Evolutionary conservation across 2,888 invertebrate species (phyloP), one percentile per base, ranked within the genome.

Genomic region (Tenthredo livida): DNA sequence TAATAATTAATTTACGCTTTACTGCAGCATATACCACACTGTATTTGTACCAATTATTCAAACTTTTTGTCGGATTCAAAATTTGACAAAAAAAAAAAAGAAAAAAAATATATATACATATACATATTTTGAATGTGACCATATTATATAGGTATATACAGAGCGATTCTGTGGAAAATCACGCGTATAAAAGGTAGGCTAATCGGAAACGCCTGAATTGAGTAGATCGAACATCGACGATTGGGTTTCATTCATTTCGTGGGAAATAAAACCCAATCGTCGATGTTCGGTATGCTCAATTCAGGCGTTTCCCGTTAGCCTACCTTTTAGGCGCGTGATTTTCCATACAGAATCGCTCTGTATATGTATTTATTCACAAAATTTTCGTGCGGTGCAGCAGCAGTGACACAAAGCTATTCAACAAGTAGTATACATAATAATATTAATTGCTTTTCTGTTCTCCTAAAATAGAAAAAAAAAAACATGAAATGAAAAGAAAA

Each of bases 381-480:
- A 78, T 84, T 84, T 47, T 78, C 47, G 75, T 73, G 84, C 65
- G 84, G 61, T 82, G 65, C 84, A 29, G 61, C 67, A 58, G 65
- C 43, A 54, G 29, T 43, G 40, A 73, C 43, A 75, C 67, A 84
- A 84, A 61, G 37, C 58, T 37, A 29, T 80, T 61, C 61, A 77
- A 77, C 77, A 33, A 77, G 50, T 77, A 77, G 29, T 77, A 50
- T 77, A 50, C 6, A 29, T 50, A 29, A 70, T 67, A 15, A 33
- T 67, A 67, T 9, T 33, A 29, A 77, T 17, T 4, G 15, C 75
- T 77, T 33, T 40, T 77, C 54, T 29, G 17, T 43, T 47, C 29
- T 15, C 54, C 17, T 1, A 25, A 75, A 75, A 75, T 21, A 43
- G 5, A 72, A 37, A 29, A 67, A 29, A 67, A 7, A 29, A 67